Evolutionary conservation across 1,140 invertebrate species (phyloP).

Genomic region (Chrysopa pallens): DNA sequence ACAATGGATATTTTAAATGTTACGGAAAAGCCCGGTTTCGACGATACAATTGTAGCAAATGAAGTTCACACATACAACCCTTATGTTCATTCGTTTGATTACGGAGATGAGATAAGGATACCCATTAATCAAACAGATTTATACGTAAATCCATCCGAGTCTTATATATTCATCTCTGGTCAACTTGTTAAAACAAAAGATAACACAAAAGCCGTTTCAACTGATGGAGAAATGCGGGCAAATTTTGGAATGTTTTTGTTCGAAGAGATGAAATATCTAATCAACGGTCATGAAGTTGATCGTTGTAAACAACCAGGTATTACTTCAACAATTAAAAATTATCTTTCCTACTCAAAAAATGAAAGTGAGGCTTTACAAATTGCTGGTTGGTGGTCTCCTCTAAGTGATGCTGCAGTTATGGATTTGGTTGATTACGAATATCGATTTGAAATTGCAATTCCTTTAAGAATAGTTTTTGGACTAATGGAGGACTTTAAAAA

Average conservation of each 20-base stretch:
- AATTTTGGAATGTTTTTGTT: slow-evolving; percentile 6
- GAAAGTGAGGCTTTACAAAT: slow-evolving; percentile 1
- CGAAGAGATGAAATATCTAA: slow-evolving; percentile 5
- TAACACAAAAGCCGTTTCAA: neutral
- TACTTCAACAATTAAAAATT: slow-evolving; percentile 5
- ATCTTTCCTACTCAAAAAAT: slow-evolving; percentile 1
- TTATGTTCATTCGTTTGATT: slow-evolving; percentile 1
- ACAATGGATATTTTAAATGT: too few species aligned
- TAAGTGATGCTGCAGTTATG: neutral
- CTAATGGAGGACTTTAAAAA: slow-evolving; percentile 6
- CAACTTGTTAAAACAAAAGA: slow-evolving; percentile 7
- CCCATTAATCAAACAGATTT: slow-evolving; percentile 10
- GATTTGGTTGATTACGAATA: neutral
- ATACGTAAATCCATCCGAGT: slow-evolving; percentile 9
- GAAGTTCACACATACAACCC: too few species aligned
- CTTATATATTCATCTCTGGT: slow-evolving; percentile 13
- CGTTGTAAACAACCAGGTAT: slow-evolving; percentile 4
- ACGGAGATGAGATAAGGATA: slow-evolving; percentile 12
- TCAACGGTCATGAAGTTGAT: slow-evolving; percentile 1
- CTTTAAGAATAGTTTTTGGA: slow-evolving; percentile 6
- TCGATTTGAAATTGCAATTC: slow-evolving; percentile 6
- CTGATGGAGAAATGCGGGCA: slow-evolving; percentile 2
- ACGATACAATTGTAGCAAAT: too few species aligned
- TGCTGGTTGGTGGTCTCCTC: slow-evolving; percentile 3
- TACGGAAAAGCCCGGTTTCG: too few species aligned